Base-by-base conservation (phyloP, 2,113 vertebrate species). In the Chionis minor region DNA sequence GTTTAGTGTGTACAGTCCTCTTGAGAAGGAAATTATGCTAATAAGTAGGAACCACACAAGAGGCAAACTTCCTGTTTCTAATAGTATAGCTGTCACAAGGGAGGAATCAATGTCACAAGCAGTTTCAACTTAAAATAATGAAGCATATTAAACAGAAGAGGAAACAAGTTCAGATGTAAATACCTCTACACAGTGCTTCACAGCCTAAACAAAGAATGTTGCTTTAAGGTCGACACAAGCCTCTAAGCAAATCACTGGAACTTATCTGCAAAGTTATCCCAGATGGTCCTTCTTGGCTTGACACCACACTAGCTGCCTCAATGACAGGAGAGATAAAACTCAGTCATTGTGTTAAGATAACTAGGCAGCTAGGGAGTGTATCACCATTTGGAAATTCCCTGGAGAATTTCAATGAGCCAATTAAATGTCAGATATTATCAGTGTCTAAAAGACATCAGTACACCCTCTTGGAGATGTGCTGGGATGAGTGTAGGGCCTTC, bases 101-200 rank as follows among this genome's bases (percentile, higher is more conserved):
- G 86, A 88, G 58, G 52, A 88, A 94, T 94, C 88, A 75, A 35
- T 49, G 80, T 69, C 96, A 91, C 62, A 54, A 77, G 49, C 65
- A 72, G 63, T 89, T 79, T 69, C 69, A 92, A 81, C 45, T 69
- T 52, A 16, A 86, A 95, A 83, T 69, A 78, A 82, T 14, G 14
- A 65, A 87, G 33, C n/a, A 28, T 24, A 35, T 80, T 79, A 45
- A 84, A 75, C 40, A 86, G 63, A 61, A 86, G 56, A 89, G 47
- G 47, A 81, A 92, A 81, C 6, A 45, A 83, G 78, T 65, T 92
- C 54, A 52, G 56, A 86, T 92, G 65, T 86, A 92, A 82, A 75
- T 61, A 61, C 8, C 20, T 79, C 65, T 19, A 13, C 24, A 3
- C 7, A 35, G 30, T 52, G 28, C 32, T 78, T 67, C 62, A 88